Evolutionary conservation across 2,888 invertebrate genomes (phyloP), one percentile per base, ranked within the genome.

Genomic region (Gordius sp.): DNA sequence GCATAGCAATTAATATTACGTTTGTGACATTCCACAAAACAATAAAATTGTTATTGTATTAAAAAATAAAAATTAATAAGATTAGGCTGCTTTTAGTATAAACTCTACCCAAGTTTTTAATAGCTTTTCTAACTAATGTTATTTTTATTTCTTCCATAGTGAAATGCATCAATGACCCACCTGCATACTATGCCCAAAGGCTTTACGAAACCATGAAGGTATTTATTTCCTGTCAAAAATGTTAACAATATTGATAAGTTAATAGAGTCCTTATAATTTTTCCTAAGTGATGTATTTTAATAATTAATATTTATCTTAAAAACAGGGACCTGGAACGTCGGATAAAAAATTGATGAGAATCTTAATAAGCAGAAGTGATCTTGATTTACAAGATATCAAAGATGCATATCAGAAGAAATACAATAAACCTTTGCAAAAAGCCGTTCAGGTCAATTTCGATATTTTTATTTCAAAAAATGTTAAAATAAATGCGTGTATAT

Each of bases 341-440:
- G 20, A 47, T 47, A 8, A 47, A 20, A 47, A 47, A 23, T 20
- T 47, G 20, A 47, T 47, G 4, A 47, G 47, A 20, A 4, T 47
- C 4, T 4, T 47, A 20, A 23, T 47, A 4, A n/a, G 16, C 20
- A 8, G 47, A 8, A 47, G 47, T 20, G 47, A 47, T 18, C 8
- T 47, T 20, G 47, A 47, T 47, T 47, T 47, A 20, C n/a, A 8
- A n/a, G 47, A 47, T 20, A 47, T 47, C 23, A 8, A 47, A 47
- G 47, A 8, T n/a, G 47, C 47, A 18, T 47, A 47, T 20, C 47
- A 47, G 20, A 47, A 23, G 23, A 4, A 18, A 8, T 47, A n/a
- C 20, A 23, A 23, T 4, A 47, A 47, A 47, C 4, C 47, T 4
- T 18, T 47, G 47, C 8, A 47, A 20, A 8, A 47, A 8, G 47